Base-by-base conservation (phyloP, 2,888 invertebrate species). In the Apamea sordens region DNA sequence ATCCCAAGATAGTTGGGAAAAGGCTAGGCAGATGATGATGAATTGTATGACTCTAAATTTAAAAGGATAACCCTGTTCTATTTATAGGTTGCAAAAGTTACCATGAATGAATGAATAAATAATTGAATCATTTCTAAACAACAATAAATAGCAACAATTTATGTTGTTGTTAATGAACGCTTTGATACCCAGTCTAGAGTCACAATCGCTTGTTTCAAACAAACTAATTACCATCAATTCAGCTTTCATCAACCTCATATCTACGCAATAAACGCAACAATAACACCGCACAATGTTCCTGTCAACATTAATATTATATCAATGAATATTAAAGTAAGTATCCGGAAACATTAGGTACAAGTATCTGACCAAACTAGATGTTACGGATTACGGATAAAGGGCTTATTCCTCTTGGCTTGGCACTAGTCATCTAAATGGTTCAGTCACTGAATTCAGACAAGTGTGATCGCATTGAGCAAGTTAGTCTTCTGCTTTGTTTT, bases 301-400 rank as follows among this genome's bases (percentile, higher is more conserved):
- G 87, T 80, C 80, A 80, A 70, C 85, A 72, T 84, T 82, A 79
- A 87, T 82, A 74, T 77, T 68, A 76, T 78, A 79, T 77, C 68
- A 81, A 79, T 78, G 88, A 88, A 86, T 88, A 87, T 72, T 86
- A 70, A 65, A 63, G 53, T 68, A 76, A 74, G 74, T 85, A 82
- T 86, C 84, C 73, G 65, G 72, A 79, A 87, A 80, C 13, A 72
- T 32, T 64, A n/a, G n/a, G n/a, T n/a, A 67, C 75, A 69, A 61
- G 67, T 79, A 73, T 32, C 32, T 21, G n/a, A 72, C 71, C 75
- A 80, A 85, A 80, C 88, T 61, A 61, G 77, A 78, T 77, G 41
- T 82, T 78, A 76, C 74, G 59, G 80, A 41, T 82, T 78, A 76
- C 74, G 59, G 80, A 79, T 79, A 81, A 68, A 44, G 44, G 44